phyloP scores from a whole-genome alignment of 2,113 vertebrate species.

The Scortum barcoo region DNA sequence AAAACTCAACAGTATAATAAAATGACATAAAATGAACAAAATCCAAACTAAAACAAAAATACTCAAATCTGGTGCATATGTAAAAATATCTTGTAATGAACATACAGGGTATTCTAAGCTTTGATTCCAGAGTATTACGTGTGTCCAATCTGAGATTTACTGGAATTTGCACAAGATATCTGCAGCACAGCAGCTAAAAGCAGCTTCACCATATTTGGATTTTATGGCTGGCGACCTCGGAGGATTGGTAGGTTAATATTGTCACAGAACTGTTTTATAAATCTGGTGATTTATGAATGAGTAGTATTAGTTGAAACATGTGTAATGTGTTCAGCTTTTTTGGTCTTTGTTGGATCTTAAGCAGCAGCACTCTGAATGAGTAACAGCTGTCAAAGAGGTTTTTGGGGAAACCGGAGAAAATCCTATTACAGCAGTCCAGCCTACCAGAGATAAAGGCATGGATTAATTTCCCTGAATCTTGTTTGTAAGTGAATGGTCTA shows the following conservation, averaged over 20 bases:
- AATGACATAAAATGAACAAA: neutral
- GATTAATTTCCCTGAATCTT: slow-evolving; percentile 3
- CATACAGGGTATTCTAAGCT: neutral
- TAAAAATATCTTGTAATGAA: neutral
- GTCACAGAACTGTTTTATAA: neutral
- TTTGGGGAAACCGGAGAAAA: slow-evolving; percentile 30
- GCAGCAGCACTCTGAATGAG: neutral
- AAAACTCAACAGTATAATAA: neutral
- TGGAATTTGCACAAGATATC: neutral
- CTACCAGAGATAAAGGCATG: neutral
- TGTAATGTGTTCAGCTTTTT: neutral
- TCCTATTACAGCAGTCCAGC: slow-evolving; percentile 7
- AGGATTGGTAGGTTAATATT: neutral
- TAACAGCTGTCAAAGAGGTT: neutral
- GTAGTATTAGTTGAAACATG: neutral
- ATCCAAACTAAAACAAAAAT: neutral
- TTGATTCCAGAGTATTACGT: neutral
- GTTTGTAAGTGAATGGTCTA: neutral
- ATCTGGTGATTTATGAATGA: neutral
- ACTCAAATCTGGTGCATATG: neutral
- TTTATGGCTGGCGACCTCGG: neutral
- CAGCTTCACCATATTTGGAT: slow-evolving; percentile 21
- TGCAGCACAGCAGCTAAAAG: slow-evolving; percentile 11
- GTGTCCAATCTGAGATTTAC: neutral
- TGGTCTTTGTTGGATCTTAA: neutral